Conservation (phyloP, 2,113 vertebrate species). For the Hystrix cristata region DNA sequence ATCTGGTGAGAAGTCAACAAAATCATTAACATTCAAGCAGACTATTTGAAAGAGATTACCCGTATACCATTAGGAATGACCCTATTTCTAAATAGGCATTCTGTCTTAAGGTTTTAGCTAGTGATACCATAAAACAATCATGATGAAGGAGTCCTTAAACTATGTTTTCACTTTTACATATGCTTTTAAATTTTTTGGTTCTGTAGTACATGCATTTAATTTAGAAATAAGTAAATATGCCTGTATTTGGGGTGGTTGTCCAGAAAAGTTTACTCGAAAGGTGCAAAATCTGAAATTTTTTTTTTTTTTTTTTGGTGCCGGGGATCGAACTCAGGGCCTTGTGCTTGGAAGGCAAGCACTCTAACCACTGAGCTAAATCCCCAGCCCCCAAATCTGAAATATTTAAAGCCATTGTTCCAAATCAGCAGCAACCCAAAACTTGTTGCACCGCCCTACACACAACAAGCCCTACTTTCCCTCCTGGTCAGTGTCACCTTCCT, state of each 20-base stretch:
- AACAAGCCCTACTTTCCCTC: neutral
- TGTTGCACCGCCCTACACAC: too few species aligned
- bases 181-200: neutral
- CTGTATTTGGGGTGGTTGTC: neutral
- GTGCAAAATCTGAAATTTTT: too few species aligned
- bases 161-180: neutral
- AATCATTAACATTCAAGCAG: slow-evolving; percentile 47
- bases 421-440: neutral
- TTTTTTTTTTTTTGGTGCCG: too few species aligned
- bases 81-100: neutral
- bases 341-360: too few species aligned
- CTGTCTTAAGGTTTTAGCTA: slow-evolving; percentile 36
- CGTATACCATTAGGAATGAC: neutral
- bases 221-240: neutral
- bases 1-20: slow-evolving; percentile 63
- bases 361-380: too few species aligned
- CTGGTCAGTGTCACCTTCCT: neutral
- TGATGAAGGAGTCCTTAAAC: slow-evolving; percentile 52
- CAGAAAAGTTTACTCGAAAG: neutral
- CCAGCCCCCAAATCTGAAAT: neutral
- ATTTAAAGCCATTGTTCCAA: neutral
- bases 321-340: too few species aligned
- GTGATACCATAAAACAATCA: neutral
- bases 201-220: neutral
- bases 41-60: slow-evolving; percentile 49